Conservation (phyloP, 1,140 invertebrate species). For the Colletes gigas region DNA sequence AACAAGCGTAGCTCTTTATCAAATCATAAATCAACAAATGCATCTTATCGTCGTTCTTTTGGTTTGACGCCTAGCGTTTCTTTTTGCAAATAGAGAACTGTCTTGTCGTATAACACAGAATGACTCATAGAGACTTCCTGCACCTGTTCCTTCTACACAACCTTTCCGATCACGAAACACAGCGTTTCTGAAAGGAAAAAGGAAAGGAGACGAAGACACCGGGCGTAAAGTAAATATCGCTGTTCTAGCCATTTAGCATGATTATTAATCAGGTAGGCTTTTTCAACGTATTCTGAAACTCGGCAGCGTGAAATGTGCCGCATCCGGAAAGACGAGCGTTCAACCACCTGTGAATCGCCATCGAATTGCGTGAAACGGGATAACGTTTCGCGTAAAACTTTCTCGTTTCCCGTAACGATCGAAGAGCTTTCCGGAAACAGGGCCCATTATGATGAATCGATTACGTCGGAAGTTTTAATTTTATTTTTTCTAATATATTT, state of each 20-base stretch:
- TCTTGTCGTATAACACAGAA: not conserved
- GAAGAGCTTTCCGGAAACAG: too few relatives aligned
- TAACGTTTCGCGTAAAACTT: not conserved
- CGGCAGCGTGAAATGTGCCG: constrained; percentile 60
- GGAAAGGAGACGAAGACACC: not conserved
- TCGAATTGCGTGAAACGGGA: not conserved
- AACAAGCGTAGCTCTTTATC: too few relatives aligned
- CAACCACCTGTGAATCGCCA: not conserved
- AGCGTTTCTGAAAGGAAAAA: constrained; percentile 31
- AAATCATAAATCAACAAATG: too few relatives aligned
- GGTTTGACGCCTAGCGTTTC: too few relatives aligned
- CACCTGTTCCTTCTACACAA: constrained; percentile 47
- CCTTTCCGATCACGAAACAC: constrained; percentile 6
- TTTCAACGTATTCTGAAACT: constrained; percentile 58
- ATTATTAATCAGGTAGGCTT: constrained; percentile 68
- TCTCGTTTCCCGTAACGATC: constrained; percentile 1
- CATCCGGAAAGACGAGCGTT: constrained; percentile 57
- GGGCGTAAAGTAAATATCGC: constrained; percentile 49
- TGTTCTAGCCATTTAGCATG: constrained; percentile 55
- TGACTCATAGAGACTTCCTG: constrained; percentile 49
- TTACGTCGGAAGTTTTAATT: too few relatives aligned
- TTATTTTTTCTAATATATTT: too few relatives aligned
- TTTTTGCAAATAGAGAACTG: not conserved
- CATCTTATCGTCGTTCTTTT: too few relatives aligned
- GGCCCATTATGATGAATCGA: too few relatives aligned